Evolutionary conservation across 2,797 vertebrate genomes (phyloP), one percentile per base, ranked within the genome.

Genomic region (Helostoma temminkii): DNA sequence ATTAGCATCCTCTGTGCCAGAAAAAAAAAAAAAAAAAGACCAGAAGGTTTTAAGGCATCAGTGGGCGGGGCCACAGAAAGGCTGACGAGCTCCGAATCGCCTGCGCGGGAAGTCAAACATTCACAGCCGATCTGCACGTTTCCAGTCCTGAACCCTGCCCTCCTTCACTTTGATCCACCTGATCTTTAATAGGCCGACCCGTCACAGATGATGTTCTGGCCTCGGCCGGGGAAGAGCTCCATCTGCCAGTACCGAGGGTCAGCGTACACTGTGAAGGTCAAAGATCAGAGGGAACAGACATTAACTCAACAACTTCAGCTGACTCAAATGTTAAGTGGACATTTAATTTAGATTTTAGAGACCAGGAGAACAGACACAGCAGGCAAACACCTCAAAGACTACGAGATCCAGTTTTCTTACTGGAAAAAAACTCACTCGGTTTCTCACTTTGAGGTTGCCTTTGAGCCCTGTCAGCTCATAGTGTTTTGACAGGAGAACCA

Each of bases 211-310:
- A 94, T 88, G 79, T 92, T 93, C 82, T 94, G 93, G 19, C 86
- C 93, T 56, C 72, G 84, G 6, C 91, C 91, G 0, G 94, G 93
- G 58, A 93, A 93, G 39, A 94, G 87, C 83, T 94, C 93, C 91
- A 94, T 91, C 80, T 93, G 89, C 94, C 94, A 95, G 87, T 90
- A 94, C 6, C 84, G 91, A 4, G 93, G 89, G 76, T 95, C 94
- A 0, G 94, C 93, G 1, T 93, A 93, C 47, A 94, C 94, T 95
- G 66, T 16, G 49, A 5, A 54, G 77, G 58, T 66, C 66, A 80
- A 53, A 66, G 65, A 53, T 66, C 66, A 81, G 10, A 74, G 68
- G 21, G 11, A 45, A 71, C 22, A 66, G 62, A 9, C 15, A 16
- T 66, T 22, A 49, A 18, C 16, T 25, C 10, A 37, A 36, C 16